Conservation (phyloP, 2,797 vertebrate species). For the Lacerta viridis region DNA sequence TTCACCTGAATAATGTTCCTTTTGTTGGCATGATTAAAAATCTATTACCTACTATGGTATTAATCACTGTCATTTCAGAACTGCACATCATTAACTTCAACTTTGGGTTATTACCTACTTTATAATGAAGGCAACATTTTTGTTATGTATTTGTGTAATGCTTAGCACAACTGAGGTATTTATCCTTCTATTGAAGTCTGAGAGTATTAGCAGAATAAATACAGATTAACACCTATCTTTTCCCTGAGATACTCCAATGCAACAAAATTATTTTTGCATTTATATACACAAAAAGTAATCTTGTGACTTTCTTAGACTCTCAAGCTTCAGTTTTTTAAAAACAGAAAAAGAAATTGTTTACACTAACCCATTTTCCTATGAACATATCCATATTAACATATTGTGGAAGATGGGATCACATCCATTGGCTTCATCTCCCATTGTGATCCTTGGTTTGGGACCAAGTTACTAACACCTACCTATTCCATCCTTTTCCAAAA, state of each 20-base stretch:
- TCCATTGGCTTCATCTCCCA: no score
- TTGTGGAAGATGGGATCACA: background rate
- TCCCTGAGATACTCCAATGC: background rate
- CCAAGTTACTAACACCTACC: no score
- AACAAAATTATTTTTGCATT: background rate
- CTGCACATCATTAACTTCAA: constrained; percentile 21
- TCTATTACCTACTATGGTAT: background rate
- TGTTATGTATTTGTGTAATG: constrained; percentile 8
- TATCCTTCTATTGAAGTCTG: background rate
- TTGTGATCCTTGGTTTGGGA: no score
- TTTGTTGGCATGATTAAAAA: constrained; percentile 28
- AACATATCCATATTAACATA: background rate
- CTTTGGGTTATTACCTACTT: constrained; percentile 20
- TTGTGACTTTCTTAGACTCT: background rate
- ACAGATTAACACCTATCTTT: background rate
- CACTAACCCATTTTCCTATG: background rate
- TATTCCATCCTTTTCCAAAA: no score
- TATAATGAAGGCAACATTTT: constrained; percentile 25
- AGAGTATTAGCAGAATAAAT: background rate
- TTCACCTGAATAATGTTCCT: constrained; percentile 21
- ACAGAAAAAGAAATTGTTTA: background rate
- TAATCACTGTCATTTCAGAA: constrained; percentile 31
- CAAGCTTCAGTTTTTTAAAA: background rate
- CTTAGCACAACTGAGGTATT: background rate
- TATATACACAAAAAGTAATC: background rate